These are phyloP conservation scores for Epinephelus moara DNA, from an alignment of 2,113 vertebrate genomes.

Conservation along the genomic window DNA sequence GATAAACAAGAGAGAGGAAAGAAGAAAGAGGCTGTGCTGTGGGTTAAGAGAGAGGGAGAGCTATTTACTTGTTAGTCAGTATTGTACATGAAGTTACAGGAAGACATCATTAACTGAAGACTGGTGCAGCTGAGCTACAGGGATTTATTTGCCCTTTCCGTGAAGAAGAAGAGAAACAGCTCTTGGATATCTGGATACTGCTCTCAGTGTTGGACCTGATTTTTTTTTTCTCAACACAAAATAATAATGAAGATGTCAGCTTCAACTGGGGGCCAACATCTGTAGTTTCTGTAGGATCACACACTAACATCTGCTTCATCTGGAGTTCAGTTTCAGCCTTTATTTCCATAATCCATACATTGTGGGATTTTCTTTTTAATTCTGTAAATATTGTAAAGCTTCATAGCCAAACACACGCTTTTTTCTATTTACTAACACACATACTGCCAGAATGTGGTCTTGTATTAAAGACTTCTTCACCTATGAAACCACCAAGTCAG, in stretches of 20 bases:
- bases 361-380: background rate
- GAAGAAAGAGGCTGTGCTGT: background rate
- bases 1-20: background rate
- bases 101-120: slow-evolving; percentile 10
- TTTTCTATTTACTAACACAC: background rate
- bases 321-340: background rate
- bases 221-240: background rate
- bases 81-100: background rate
- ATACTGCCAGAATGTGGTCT: slow-evolving; percentile 81
- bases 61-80: slow-evolving; percentile 1
- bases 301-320: background rate
- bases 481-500: slow-evolving; percentile 95
- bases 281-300: background rate
- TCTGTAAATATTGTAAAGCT: background rate
- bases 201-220: background rate
- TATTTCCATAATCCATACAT: background rate
- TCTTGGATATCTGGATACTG: background rate
- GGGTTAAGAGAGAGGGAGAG: background rate
- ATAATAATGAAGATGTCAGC: background rate
- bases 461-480: slow-evolving; percentile 92
- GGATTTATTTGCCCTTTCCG: background rate
- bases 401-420: background rate
- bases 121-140: background rate
- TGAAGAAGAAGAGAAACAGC: background rate
- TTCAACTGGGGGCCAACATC: background rate